Evolutionary conservation across 2,888 invertebrate species (phyloP), one percentile per base, ranked within the genome.

Genomic region (Exocentrus adspersus): DNA sequence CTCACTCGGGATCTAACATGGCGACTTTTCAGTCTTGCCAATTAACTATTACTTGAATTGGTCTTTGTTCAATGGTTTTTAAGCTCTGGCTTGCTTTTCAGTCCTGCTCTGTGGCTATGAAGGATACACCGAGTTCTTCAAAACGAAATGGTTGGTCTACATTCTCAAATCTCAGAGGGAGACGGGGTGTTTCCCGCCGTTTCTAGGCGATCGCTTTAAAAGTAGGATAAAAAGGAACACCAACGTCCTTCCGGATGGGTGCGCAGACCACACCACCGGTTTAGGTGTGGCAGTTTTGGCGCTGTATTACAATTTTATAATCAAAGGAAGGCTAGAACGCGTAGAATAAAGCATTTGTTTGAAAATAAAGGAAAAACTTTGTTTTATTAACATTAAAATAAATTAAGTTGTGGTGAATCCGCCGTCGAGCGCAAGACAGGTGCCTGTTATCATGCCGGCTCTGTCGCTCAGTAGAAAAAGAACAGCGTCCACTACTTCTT

Each of bases 361-460:
- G n/a, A n/a, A n/a, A n/a, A n/a, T n/a, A n/a, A n/a, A n/a, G n/a
- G 7, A 32, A 32, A 3, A n/a, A 2, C n/a, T 32, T 32, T 10
- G n/a, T 32, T 32, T 32, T 1, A 32, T 32, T 32, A 2, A 32
- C 2, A 32, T n/a, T 24, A 37, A 37, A 37, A 43, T 3, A 43
- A 17, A 43, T 17, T 17, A 17, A 17, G 83, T 82, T 41, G 87
- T 86, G 19, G 86, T 80, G 76, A 85, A 89, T 63, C 95, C 95
- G 43, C 95, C 95, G 77, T 96, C 95, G 10, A 96, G 85, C 0
- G 92, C 91, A 41, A 96, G 81, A 41, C 87, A 85, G 9, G 87
- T 86, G 1, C 95, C 96, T 67, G 88, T 92, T 51, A 94, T 90
- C 89, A 95, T 94, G 62, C 90, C 89, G 0, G 95, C 87, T 72